Conservation (phyloP, 2,888 invertebrate species). For the Tigriopus californicus region DNA sequence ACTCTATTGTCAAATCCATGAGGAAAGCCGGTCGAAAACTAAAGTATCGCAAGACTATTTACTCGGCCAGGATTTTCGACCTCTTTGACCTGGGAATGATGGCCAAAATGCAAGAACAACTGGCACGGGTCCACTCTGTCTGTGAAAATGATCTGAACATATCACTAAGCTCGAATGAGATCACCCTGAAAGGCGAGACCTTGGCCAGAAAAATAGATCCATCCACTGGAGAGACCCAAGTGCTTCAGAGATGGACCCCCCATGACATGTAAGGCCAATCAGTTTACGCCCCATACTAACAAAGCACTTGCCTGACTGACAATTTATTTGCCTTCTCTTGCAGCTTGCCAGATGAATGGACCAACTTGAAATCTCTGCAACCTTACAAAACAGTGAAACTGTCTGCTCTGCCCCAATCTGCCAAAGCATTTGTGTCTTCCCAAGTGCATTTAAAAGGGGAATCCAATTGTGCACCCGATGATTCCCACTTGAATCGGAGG, state of each 20-base stretch:
- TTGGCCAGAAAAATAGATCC: slow-evolving; percentile 1
- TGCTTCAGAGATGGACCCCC: neutral
- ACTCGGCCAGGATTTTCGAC: slow-evolving; percentile 6
- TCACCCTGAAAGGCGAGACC: neutral
- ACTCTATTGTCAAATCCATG: neutral
- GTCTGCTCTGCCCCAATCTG: neutral
- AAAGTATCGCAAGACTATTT: neutral
- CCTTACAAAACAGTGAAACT: neutral
- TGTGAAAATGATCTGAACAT: neutral
- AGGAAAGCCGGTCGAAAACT: slow-evolving; percentile 1
- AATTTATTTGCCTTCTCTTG: neutral
- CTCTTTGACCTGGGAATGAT: slow-evolving; percentile 2
- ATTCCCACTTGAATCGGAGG: neutral
- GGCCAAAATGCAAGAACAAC: neutral
- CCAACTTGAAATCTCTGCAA: neutral
- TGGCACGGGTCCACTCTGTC: neutral
- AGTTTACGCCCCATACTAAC: neutral
- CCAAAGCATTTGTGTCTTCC: neutral
- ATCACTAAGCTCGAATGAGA: neutral
- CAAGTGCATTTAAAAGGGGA: neutral
- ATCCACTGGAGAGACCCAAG: neutral
- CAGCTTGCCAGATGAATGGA: slow-evolving; percentile 6
- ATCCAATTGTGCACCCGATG: neutral
- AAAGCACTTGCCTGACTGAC: neutral
- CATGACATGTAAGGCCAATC: neutral